Percentiles rank a stretch among this genome's conserved stretches.
These are phyloP conservation scores for Nibea albiflora DNA, from an alignment of 2,113 vertebrate species.

Conservation along the genomic window DNA sequence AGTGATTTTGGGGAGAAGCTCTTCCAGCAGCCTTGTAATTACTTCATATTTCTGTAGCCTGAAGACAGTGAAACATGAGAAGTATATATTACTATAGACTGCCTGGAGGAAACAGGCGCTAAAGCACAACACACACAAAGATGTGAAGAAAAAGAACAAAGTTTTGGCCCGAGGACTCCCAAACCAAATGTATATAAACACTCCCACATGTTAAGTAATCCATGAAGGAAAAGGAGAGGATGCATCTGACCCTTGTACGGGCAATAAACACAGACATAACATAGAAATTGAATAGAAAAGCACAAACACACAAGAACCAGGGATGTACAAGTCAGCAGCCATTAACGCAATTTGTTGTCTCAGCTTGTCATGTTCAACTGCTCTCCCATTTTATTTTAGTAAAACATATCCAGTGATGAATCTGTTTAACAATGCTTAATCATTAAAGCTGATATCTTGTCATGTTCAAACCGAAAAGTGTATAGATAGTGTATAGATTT, in stretches of 20 bases:
- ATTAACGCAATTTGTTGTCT: not conserved
- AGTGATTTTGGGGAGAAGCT: constrained; percentile 35
- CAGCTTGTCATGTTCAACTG: not conserved
- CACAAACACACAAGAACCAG: not conserved
- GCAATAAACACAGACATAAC: not conserved
- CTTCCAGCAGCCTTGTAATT: constrained; percentile 39
- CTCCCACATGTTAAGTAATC: constrained; percentile 37
- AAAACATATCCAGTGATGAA: not conserved
- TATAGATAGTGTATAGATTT: no score
- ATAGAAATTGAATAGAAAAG: not conserved
- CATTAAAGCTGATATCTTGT: not conserved
- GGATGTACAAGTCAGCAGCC: not conserved
- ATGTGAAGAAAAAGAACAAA: not conserved
- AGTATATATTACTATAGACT: constrained; percentile 24
- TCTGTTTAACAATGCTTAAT: not conserved
- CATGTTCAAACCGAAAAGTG: not conserved
- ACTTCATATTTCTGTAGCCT: constrained; percentile 67
- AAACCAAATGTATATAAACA: constrained; percentile 32
- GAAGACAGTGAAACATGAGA: constrained; percentile 46
- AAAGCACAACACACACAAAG: constrained; percentile 18
- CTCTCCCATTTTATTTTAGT: not conserved
- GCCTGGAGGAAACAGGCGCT: constrained; percentile 8
- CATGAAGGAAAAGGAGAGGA: constrained; percentile 4
- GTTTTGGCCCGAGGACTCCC: not conserved
- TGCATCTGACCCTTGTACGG: not conserved